Base-by-base conservation (phyloP, 2,113 vertebrate genomes). In the Bothrops jararaca region DNA sequence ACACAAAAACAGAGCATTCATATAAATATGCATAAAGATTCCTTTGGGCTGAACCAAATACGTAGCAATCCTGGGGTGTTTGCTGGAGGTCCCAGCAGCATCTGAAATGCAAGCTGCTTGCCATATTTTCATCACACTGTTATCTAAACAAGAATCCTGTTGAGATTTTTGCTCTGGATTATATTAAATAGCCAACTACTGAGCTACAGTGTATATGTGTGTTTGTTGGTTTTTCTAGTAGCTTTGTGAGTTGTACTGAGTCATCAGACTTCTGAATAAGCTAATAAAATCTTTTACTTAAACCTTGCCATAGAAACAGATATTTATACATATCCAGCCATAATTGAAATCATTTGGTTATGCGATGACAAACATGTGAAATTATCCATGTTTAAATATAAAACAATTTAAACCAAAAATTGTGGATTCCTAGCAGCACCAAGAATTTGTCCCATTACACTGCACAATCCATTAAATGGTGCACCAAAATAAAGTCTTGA, bases 401-500 rank as follows among this genome's bases (percentile, higher is more conserved):
- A 97, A 96, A 96, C 92, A 96, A 93, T 85, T 88, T 29, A 95
- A 96, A 91, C 93, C 93, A 94, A 18, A 96, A 96, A 96, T 96
- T 94, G 93, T 94, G 93, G 80, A 95, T 95, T 95, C 94, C 95
- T 97, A 95, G 91, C 74, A 50, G 93, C 96, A 96, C 95, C 93
- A 88, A 96, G 91, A 93, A 92, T 8, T 13, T 92, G 95, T 97
- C 97, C 95, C 95, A 94, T 95, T 94, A 89, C 95, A 95, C 95
- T 96, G 96, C 95, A 97, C 95, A 97, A 97, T 94, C 97, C 96
- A 97, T 97, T 98, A 97, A 95, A 95, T 92, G 86, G 95, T 96
- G 96, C 91, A 97, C 90, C 96, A 96, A 96, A 96, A 96, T 96
- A 97, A 97, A 98, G 95, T 95, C 97, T 97, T 97, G 96, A 97